Percentiles rank a stretch among this genome's conserved stretches.
These are phyloP conservation scores for Triplophysa dalaica DNA, from an alignment of 2,113 vertebrate species.

Conservation along the genomic window DNA sequence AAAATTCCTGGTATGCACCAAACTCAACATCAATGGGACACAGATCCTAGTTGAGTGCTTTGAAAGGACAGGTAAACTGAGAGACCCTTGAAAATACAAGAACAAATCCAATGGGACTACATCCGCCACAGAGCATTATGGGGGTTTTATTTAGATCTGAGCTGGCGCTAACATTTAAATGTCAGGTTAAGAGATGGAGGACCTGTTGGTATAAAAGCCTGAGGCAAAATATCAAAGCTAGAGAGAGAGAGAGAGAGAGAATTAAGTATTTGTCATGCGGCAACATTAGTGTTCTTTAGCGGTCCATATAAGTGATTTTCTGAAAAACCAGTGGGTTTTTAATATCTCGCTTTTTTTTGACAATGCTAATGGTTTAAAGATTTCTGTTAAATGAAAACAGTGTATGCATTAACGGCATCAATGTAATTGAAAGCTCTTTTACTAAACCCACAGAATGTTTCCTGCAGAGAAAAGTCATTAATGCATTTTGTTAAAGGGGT, in stretches of 20 bases:
- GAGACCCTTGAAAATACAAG: conserved; percentile 14
- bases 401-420: not conserved
- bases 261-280: not conserved
- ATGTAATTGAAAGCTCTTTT: not conserved
- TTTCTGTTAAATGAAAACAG: not conserved
- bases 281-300: conserved; percentile 10
- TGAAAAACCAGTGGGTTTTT: conserved; percentile 12
- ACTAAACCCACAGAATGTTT: too few relatives aligned
- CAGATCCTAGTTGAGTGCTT: conserved; percentile 16
- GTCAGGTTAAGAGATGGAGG: conserved; percentile 61
- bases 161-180: conserved; percentile 69
- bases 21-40: conserved; percentile 1
- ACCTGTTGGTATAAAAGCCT: conserved; percentile 57
- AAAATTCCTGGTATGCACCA: not conserved
- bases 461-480: not conserved
- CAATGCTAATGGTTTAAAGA: not conserved
- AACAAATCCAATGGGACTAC: conserved; percentile 38
- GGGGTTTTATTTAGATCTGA: conserved; percentile 57
- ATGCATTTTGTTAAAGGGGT: not conserved
- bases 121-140: conserved; percentile 57
- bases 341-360: not conserved
- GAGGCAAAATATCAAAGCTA: conserved; percentile 31
- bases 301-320: not conserved
- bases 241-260: conserved; percentile 4
- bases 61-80: conserved; percentile 33